Evolutionary conservation across 2,888 invertebrate genomes (phyloP).

Genomic region (Phalera bucephala): DNA sequence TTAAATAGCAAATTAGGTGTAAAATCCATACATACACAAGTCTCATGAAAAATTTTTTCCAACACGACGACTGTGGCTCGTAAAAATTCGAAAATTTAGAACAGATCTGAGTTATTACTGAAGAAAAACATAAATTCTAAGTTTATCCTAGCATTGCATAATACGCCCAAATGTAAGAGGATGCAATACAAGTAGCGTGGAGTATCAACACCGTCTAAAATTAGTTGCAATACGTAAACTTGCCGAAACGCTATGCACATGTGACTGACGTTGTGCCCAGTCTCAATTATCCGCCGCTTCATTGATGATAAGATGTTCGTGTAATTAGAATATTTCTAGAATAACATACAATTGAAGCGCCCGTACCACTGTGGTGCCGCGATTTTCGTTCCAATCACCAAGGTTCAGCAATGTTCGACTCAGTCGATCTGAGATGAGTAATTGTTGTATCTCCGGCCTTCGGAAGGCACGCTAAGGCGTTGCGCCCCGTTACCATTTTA

Average conservation of each 20-base stretch:
- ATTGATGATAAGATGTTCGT: constrained; percentile 5
- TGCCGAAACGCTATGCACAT: constrained; percentile 18
- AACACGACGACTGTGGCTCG: background rate
- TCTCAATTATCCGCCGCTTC: constrained; percentile 8
- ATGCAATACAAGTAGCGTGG: constrained; percentile 19
- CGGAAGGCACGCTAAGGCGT: too few species aligned
- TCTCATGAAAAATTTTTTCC: background rate
- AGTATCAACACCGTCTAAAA: constrained; percentile 25
- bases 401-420: too few species aligned
- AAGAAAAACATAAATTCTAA: background rate
- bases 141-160: constrained; percentile 19
- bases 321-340: background rate
- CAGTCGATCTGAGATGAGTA: too few species aligned
- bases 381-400: too few species aligned
- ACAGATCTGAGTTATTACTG: background rate
- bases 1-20: background rate
- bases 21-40: background rate
- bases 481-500: too few species aligned
- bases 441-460: too few species aligned
- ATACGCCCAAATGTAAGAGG: constrained; percentile 6
- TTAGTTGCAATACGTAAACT: constrained; percentile 25
- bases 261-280: constrained; percentile 13
- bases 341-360: too few species aligned
- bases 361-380: too few species aligned
- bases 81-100: background rate